Evolutionary conservation across 2,797 vertebrate genomes (phyloP), one percentile per base, ranked within the genome.

Genomic region (Selene dorsalis): DNA sequence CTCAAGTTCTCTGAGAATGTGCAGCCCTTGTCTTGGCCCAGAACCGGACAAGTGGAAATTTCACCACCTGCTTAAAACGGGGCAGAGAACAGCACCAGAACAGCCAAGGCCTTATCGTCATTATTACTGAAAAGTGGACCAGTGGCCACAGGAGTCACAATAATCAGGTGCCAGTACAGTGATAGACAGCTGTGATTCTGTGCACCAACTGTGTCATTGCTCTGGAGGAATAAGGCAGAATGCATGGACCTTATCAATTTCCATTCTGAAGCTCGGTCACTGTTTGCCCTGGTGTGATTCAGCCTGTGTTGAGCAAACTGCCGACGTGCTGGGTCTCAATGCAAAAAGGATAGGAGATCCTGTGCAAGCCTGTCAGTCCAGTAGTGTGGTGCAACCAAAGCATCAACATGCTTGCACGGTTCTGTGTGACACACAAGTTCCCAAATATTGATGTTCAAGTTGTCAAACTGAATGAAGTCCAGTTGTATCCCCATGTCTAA

Each of bases 1-100:
- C 38, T 41, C 79, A 47, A 17, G 4, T 64, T 77, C 45, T 57
- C 24, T 59, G 41, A 59, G 52, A 69, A 73, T 60, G 32, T 38
- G 39, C 68, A 65, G 17, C 32, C 32, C 2, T 70, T 32, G 18
- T 48, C 24, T 56, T 56, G 47, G 32, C 58, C 22, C 16, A 45
- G 39, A 62, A 24, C 18, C 24, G 38, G 30, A 52, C n/a, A 20
- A 58, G 47, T 61, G 10, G 32, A 68, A 32, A 75, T 63, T 55
- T 63, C 55, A 68, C 12, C 67, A 52, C 52, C 57, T 58, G 52
- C 32, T 24, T 57, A 2, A 48, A 76, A 43, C 35, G 24, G 62
- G 35, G 4, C 28, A 2, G 10, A 56, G 66, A 70, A 35, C 48
- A 61, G 64, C 55, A 52, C 22, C 63, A 58, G 64, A 55, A 24